phyloP scores from a whole-genome alignment of 2,113 vertebrate species.

The Archocentrus centrarchus region DNA sequence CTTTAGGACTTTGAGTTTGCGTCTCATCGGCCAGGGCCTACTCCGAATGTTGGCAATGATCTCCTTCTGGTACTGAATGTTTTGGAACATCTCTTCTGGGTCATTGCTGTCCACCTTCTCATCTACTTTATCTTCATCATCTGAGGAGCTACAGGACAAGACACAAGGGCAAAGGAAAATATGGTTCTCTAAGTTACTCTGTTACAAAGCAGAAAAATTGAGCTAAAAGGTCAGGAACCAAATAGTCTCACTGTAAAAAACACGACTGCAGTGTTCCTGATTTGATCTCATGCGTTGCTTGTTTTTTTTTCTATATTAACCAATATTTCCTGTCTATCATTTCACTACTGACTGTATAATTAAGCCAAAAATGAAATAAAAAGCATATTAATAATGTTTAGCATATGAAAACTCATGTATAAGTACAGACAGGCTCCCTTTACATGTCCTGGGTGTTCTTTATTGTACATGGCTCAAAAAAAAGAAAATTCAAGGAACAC shows the following conservation, averaged over 20 bases:
- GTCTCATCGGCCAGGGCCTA: slow-evolving; percentile 94
- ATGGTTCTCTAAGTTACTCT: background rate
- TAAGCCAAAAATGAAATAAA: too few relatives aligned
- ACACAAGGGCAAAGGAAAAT: background rate
- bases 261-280: background rate
- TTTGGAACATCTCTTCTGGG: slow-evolving; percentile 96
- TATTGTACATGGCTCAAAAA: too few relatives aligned
- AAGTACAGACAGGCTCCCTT: background rate
- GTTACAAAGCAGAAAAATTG: background rate
- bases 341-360: too few relatives aligned
- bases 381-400: too few relatives aligned
- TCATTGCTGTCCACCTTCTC: slow-evolving; percentile 89
- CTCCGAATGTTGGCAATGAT: slow-evolving; percentile 93
- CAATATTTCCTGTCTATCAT: background rate
- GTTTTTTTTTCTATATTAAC: background rate
- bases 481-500: too few relatives aligned
- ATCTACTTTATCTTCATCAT: slow-evolving; percentile 85
- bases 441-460: too few relatives aligned
- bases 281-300: background rate
- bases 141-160: slow-evolving; percentile 82
- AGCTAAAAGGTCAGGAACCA: background rate
- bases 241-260: background rate
- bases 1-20: slow-evolving; percentile 93
- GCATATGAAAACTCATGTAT: too few relatives aligned
- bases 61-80: slow-evolving; percentile 97